Evolutionary conservation across 64 coral and sea anemone genomes (phyloP).

Genomic region (Pocillopora damicornis): DNA sequence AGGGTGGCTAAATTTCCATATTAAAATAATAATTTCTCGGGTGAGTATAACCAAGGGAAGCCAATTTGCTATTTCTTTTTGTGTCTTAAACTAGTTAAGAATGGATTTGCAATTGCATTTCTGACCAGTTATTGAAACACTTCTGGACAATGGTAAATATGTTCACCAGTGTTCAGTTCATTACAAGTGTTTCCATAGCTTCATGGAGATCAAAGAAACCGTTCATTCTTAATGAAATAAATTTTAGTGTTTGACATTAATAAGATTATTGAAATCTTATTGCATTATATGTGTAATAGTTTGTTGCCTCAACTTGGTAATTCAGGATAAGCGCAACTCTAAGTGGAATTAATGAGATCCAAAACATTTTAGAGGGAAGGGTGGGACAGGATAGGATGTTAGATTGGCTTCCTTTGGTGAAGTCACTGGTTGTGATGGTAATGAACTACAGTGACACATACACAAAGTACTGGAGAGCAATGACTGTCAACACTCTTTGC

Average conservation of each 20-base stretch:
- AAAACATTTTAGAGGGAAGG: not conserved
- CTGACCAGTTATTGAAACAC: not conserved
- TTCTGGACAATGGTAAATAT: not conserved
- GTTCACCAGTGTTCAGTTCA: no score
- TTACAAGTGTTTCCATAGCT: not conserved
- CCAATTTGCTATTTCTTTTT: not conserved
- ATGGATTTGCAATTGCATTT: not conserved
- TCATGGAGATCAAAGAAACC: not conserved
- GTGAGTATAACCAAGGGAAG: constrained; percentile 45
- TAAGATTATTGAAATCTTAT: not conserved
- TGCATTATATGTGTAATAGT: not conserved
- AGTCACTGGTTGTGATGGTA: constrained; percentile 47
- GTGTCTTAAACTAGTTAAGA: not conserved
- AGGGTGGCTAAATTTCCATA: no score
- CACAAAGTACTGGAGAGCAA: constrained; percentile 28
- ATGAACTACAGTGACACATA: constrained; percentile 32
- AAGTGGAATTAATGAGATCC: not conserved
- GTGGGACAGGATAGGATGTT: no score
- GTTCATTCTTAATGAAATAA: not conserved
- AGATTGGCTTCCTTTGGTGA: constrained; percentile 45
- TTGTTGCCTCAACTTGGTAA: no score
- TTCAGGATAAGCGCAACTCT: no score
- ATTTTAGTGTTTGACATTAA: not conserved
- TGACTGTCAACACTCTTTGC: constrained; percentile 18
- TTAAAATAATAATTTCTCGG: not conserved